phyloP scores from a whole-genome alignment of 2,797 vertebrate species.

The Carcharodon carcharias region DNA sequence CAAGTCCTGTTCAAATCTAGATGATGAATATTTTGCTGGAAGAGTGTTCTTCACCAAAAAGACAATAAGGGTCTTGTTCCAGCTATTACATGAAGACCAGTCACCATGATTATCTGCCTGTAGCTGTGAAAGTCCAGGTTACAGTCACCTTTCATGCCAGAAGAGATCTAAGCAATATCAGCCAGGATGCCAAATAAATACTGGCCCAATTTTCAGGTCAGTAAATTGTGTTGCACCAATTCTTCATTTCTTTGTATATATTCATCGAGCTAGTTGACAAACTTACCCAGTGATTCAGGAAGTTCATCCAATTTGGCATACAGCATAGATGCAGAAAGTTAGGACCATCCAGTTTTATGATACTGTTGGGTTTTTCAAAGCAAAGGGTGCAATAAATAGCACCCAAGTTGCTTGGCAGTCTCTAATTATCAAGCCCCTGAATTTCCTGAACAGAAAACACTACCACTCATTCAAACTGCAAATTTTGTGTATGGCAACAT shows the following conservation, averaged over 20 bases:
- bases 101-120: not conserved
- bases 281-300: not conserved
- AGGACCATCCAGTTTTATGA: not conserved
- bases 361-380: not conserved
- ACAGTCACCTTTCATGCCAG: not conserved
- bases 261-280: not conserved
- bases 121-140: not conserved
- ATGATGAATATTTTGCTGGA: not conserved
- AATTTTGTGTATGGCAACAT: not conserved
- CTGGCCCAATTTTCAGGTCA: not conserved
- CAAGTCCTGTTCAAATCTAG: not conserved
- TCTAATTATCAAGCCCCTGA: not conserved
- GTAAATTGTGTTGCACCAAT: not conserved
- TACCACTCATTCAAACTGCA: not conserved
- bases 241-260: no score
- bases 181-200: not conserved
- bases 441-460: not conserved
- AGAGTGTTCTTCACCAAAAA: not conserved
- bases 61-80: not conserved
- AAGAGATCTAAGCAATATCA: not conserved
- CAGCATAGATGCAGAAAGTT: not conserved
- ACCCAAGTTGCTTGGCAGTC: not conserved
- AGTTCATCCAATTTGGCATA: not conserved
- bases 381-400: not conserved
- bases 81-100: not conserved